These are phyloP conservation scores for Mandrillus leucophaeus DNA, from an alignment of 2,113 vertebrate species.

Conservation along the genomic window DNA sequence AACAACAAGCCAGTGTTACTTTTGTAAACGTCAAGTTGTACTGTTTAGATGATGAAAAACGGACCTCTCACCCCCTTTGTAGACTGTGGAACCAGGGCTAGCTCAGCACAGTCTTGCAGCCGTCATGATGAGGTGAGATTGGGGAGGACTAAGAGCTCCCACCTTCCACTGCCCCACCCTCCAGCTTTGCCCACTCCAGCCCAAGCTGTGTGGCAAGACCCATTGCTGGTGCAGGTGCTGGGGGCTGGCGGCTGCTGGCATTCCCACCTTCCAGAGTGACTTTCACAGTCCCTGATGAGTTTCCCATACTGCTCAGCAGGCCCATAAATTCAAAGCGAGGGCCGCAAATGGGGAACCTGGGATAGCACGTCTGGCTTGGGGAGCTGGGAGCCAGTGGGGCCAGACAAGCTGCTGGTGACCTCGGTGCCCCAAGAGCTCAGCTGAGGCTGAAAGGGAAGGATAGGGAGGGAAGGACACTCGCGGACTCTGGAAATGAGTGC, in stretches of 20 bases:
- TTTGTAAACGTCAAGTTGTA: not conserved
- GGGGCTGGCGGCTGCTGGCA: not conserved
- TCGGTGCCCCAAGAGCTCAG: not conserved
- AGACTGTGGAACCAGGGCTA: accelerated
- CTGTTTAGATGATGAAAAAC: not conserved
- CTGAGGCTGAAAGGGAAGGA: not conserved
- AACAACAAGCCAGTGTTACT: not conserved
- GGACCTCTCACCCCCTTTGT: too few species aligned
- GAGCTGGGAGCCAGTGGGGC: not conserved
- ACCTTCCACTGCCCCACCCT: not conserved
- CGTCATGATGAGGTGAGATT: not conserved
- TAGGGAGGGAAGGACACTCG: not conserved
- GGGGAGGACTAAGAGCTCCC: too few species aligned
- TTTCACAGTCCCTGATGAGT: not conserved
- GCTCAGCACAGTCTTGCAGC: not conserved
- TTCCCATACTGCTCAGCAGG: not conserved
- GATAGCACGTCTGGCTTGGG: not conserved
- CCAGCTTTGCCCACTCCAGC: not conserved
- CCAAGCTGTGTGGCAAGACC: not conserved
- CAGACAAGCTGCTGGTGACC: accelerated
- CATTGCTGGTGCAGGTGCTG: not conserved
- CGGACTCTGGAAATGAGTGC: not conserved
- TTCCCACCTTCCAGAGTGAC: not conserved
- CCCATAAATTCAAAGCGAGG: not conserved
- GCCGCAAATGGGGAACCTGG: not conserved